These are phyloP conservation scores for Acanthurus tractus DNA, from an alignment of 2,797 vertebrate species.

Conservation along the genomic window DNA sequence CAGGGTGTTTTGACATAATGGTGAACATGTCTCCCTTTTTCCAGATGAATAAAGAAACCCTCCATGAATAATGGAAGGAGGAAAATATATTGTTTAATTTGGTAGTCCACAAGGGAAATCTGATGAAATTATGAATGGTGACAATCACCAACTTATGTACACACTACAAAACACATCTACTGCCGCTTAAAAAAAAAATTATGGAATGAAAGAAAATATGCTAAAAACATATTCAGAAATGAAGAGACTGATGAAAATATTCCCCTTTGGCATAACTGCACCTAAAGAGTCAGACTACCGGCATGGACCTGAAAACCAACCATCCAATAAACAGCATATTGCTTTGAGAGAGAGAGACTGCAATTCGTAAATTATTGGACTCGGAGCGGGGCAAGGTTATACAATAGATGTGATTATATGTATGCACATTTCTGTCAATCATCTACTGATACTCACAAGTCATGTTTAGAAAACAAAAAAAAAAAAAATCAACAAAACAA, in stretches of 20 bases:
- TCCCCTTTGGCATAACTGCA: conserved; percentile 82
- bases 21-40: conserved; percentile 60
- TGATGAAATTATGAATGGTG: conserved; percentile 47
- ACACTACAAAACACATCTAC: conserved; percentile 64
- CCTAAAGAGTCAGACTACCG: conserved; percentile 55
- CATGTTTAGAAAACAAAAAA: conserved; percentile 17
- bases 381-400: conserved; percentile 52
- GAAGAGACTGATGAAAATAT: conserved; percentile 53
- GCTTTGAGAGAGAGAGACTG: conserved; percentile 62
- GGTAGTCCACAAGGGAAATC: conserved; percentile 53
- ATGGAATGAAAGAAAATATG: conserved; percentile 74
- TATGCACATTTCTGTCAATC: conserved; percentile 55
- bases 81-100: conserved; percentile 46
- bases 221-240: conserved; percentile 58
- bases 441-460: conserved; percentile 43
- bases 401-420: conserved; percentile 67
- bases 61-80: conserved; percentile 34
- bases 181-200: conserved; percentile 67
- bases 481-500: too few relatives aligned
- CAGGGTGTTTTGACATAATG: conserved; percentile 90
- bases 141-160: conserved; percentile 49
- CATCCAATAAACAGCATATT: conserved; percentile 71
- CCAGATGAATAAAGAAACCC: conserved; percentile 55
- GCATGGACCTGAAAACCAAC: conserved; percentile 57
- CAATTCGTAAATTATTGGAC: conserved; percentile 57